Evolutionary conservation across 1,140 invertebrate genomes (phyloP).

Genomic region (Aleiodes sp.): DNA sequence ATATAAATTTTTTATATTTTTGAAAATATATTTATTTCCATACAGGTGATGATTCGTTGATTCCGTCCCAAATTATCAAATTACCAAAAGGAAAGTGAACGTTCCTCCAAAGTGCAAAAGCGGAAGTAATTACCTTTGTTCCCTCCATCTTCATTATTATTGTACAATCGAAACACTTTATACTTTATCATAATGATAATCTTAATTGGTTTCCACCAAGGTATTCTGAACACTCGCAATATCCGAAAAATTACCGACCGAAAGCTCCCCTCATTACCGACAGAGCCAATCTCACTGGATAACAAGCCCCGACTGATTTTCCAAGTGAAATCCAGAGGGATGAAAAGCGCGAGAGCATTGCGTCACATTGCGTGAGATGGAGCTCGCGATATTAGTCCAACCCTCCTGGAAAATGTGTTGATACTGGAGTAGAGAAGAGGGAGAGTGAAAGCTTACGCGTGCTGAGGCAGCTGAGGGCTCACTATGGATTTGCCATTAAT

Average conservation of each 20-base stretch:
- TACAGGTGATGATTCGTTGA: too few relatives aligned
- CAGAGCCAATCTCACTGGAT: constrained; percentile 12
- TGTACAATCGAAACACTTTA: neutral
- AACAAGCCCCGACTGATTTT: neutral
- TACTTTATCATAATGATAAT: neutral
- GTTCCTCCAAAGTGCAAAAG: too few relatives aligned
- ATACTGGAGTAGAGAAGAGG: constrained; percentile 33
- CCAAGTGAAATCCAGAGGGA: neutral
- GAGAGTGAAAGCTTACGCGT: constrained; percentile 37
- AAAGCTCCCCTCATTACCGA: constrained; percentile 3
- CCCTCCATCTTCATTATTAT: neutral
- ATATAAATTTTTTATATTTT: too few relatives aligned
- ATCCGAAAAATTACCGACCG: constrained; percentile 14
- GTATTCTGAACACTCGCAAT: neutral
- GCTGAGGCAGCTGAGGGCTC: constrained; percentile 33
- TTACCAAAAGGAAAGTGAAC: too few relatives aligned
- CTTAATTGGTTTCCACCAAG: neutral
- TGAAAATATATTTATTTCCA: too few relatives aligned
- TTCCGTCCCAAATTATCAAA: too few relatives aligned
- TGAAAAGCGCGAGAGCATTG: neutral
- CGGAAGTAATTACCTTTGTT: neutral
- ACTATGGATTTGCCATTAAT: constrained; percentile 64
- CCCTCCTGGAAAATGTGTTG: neutral
- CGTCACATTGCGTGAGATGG: constrained; percentile 43
- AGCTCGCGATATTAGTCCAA: constrained; percentile 32